Evolutionary conservation across 1,140 invertebrate genomes (phyloP).

Genomic region (Drosophila seguyi): DNA sequence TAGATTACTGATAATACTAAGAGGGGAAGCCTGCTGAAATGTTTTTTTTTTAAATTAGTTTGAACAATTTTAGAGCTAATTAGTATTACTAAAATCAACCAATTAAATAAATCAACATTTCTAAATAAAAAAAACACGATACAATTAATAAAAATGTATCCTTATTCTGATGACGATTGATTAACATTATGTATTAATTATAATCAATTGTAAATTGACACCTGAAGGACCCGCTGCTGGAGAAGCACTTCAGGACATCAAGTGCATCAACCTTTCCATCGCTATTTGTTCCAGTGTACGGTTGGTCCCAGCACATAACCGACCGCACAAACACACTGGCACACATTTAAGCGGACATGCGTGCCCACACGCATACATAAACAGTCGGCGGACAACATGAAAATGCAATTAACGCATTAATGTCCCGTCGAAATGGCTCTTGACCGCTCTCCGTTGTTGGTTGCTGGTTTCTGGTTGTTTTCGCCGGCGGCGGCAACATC

Average conservation of each 20-base stretch:
- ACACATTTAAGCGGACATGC: constrained; percentile 22
- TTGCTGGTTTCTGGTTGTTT: constrained; percentile 25
- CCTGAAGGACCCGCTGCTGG: background rate
- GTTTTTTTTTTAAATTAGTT: background rate
- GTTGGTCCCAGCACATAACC: constrained; percentile 44
- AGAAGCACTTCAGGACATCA: background rate
- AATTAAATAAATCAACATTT: background rate
- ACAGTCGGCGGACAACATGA: constrained; percentile 63
- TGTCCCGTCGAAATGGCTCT: constrained; percentile 71
- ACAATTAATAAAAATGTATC: background rate
- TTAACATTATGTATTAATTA: background rate
- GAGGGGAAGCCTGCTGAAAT: background rate
- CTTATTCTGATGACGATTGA: too few relatives aligned
- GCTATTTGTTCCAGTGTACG: background rate
- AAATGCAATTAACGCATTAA: constrained; percentile 82
- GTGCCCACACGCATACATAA: constrained; percentile 40
- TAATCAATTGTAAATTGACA: background rate
- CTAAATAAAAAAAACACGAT: too few relatives aligned
- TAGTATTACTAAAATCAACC: too few relatives aligned
- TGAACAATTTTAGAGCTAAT: too few relatives aligned
- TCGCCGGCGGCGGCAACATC: constrained; percentile 23
- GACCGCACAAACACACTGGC: constrained; percentile 39
- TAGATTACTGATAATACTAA: too few relatives aligned
- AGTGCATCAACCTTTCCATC: background rate
- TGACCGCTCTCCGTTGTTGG: constrained; percentile 38